A percentile compares a stretch with the other conserved stretches of the same genome.
Conservation (phyloP, 1,140 invertebrate genomes). For the Brachionus rotundiformis region DNA sequence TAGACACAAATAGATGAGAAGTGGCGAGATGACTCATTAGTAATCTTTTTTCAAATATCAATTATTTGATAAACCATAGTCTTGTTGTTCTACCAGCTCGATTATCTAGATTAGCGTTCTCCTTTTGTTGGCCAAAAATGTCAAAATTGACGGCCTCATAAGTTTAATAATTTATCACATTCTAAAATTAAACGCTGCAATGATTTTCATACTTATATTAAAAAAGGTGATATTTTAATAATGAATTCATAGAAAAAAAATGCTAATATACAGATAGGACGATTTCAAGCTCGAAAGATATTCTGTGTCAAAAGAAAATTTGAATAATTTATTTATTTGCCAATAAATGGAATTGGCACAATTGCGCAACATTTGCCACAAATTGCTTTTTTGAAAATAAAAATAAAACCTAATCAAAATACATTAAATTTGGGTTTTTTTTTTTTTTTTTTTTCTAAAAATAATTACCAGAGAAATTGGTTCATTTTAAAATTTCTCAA, state of each 20-base stretch:
- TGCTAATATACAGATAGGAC: conserved; percentile 13
- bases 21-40: conserved; percentile 9
- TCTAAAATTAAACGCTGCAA: conserved; percentile 25
- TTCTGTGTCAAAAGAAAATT: conserved; percentile 12
- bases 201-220: neutral
- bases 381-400: neutral
- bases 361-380: neutral
- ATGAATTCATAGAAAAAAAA: neutral
- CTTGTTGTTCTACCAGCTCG: neutral
- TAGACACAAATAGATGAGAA: conserved; percentile 11
- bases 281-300: neutral
- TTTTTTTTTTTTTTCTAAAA: too few relatives aligned
- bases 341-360: neutral
- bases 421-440: too few relatives aligned
- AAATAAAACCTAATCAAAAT: neutral
- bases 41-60: conserved; percentile 44
- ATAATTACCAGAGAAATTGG: too few relatives aligned
- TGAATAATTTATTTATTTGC: conserved; percentile 18
- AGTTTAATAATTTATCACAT: neutral
- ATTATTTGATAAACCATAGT: conserved; percentile 25
- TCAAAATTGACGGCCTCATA: neutral
- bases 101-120: conserved; percentile 38
- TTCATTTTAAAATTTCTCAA: too few relatives aligned
- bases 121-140: conserved; percentile 7
- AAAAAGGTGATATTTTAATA: conserved; percentile 40